Evolutionary conservation across 2,888 invertebrate genomes (phyloP).

Genomic region (Steromphala cineraria): DNA sequence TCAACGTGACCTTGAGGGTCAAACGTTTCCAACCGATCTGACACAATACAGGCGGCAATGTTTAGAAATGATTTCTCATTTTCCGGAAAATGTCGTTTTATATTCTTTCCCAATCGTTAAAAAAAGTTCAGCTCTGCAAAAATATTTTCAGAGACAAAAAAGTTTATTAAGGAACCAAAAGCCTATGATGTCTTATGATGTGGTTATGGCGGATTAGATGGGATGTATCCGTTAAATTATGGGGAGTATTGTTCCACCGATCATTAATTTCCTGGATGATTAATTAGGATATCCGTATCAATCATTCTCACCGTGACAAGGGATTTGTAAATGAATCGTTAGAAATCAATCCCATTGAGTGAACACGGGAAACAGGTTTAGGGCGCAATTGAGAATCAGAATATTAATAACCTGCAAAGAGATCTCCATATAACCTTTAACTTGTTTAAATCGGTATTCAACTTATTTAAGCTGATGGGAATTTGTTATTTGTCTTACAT

Average conservation of each 20-base stretch:
- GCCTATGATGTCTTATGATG: not conserved
- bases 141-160: no score
- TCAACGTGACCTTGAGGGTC: constrained; percentile 9
- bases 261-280: constrained; percentile 7
- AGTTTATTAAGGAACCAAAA: no score
- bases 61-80: constrained; percentile 6
- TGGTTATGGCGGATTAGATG: not conserved
- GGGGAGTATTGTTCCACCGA: constrained; percentile 1
- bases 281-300: constrained; percentile 1
- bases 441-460: no score
- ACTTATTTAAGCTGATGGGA: no score
- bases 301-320: not conserved
- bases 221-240: constrained; percentile 8
- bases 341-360: not conserved
- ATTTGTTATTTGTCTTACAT: no score
- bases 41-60: constrained; percentile 9
- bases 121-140: not conserved
- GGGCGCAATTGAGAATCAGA: not conserved
- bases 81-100: constrained; percentile 1
- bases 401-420: not conserved
- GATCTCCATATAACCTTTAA: no score
- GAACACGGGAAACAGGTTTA: constrained; percentile 4
- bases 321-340: constrained; percentile 17
- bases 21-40: constrained; percentile 1
- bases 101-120: not conserved